Evolutionary conservation across 1,140 invertebrate genomes (phyloP).

Genomic region (Phymorhynchus buccinoides): DNA sequence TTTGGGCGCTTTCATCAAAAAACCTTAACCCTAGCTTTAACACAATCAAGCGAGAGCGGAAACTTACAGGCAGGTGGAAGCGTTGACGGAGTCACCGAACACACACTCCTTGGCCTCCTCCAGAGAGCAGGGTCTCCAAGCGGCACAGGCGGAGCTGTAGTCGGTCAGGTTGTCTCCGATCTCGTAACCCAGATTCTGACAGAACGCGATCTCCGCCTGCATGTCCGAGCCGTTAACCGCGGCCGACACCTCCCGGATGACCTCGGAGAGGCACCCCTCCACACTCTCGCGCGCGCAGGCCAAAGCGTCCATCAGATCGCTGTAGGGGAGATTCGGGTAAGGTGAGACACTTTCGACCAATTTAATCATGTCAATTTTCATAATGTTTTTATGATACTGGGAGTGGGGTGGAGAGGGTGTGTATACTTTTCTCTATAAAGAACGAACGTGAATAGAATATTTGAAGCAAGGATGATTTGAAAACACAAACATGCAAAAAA

Average conservation of each 20-base stretch:
- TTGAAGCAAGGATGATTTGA: too few relatives aligned
- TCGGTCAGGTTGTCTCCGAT: background rate
- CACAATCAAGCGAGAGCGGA: background rate
- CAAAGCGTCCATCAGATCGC: background rate
- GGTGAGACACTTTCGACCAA: too few relatives aligned
- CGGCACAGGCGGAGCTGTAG: constrained; percentile 14
- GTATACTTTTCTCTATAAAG: too few relatives aligned
- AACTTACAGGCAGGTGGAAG: background rate
- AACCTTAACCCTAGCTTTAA: too few relatives aligned
- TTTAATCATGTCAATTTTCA: too few relatives aligned
- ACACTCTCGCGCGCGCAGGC: background rate
- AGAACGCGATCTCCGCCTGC: background rate
- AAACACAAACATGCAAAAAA: too few relatives aligned
- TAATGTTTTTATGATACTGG: too few relatives aligned
- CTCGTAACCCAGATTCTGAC: background rate
- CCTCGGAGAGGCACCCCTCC: constrained; percentile 6
- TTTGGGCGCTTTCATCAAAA: too few relatives aligned
- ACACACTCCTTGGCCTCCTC: background rate
- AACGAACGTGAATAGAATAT: too few relatives aligned
- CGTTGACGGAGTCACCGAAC: background rate
- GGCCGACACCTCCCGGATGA: background rate
- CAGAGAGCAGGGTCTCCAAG: constrained; percentile 10
- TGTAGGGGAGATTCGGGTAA: constrained; percentile 9
- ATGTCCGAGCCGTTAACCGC: background rate
- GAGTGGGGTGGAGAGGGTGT: too few relatives aligned